Evolutionary conservation across 2,113 vertebrate genomes (phyloP), one percentile per base, ranked within the genome.

Genomic region (Poeciliopsis turrubarensis): DNA sequence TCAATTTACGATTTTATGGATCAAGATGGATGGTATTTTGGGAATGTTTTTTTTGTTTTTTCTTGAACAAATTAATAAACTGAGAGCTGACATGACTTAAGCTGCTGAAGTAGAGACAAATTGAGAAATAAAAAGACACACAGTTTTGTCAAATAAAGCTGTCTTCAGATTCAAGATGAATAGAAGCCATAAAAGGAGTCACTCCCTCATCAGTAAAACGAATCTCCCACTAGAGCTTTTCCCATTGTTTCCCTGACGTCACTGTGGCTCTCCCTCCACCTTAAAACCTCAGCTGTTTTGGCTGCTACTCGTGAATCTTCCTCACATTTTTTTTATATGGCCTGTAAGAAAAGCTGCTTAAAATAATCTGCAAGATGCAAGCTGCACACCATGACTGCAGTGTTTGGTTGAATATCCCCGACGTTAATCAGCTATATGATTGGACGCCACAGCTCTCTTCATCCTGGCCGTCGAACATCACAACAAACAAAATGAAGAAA

Each of bases 291-390:
- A 77, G 79, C 70, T 70, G 74, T 86, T 89, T 87, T 84, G 73
- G 73, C 73, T 27, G 7, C 78, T 39, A 0, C 67, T 73, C 81
- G 77, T 65, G 41, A 80, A 67, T 26, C 60, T 51, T 60, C 62
- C 29, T 26, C 1, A 15, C 60, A 74, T 86, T 79, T 79, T 65
- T 86, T 79, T 78, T 63, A 78, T 62, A 68, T 31, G 13, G n/a
- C 82, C 82, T 82, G 72, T 41, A 70, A 77, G 77, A 39, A 89
- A 89, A 92, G 88, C 82, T 72, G 85, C 85, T 91, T 92, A 89
- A 85, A 86, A 87, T 88, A 88, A 91, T 91, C 87, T 89, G 68
- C n/a, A 12, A 80, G 87, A 84, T 75, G 67, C 70, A 78, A 10
- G 1, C 67, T 13, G 73, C 37, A 19, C 62, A 5, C 5, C 17